phyloP scores from a whole-genome alignment of 2,797 vertebrate genomes.

The Cercopithecus petaurista region DNA sequence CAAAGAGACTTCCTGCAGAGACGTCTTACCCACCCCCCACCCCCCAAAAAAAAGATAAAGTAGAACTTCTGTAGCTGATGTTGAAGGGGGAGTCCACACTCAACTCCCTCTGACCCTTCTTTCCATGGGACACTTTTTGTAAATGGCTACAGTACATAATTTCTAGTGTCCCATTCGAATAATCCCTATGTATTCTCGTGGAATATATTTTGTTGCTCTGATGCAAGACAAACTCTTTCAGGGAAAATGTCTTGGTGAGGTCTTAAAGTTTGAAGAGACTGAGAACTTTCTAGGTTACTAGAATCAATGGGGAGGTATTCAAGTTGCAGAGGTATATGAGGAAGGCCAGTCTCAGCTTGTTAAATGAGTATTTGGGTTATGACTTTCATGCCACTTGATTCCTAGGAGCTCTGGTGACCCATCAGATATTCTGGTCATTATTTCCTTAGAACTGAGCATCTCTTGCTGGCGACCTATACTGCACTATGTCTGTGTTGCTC shows the following conservation, averaged over 20 bases:
- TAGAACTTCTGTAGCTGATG: background rate
- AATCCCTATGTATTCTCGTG: background rate
- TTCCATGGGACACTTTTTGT: background rate
- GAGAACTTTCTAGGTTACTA: background rate
- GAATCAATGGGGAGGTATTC: background rate
- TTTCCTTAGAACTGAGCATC: background rate
- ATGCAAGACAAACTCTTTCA: constrained; percentile 39
- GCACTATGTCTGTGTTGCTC: background rate
- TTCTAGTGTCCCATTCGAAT: background rate
- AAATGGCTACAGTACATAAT: background rate
- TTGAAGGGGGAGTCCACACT: background rate
- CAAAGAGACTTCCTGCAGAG: background rate
- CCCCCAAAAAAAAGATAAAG: background rate
- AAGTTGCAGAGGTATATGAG: background rate
- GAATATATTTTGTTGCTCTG: background rate
- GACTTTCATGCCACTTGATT: background rate
- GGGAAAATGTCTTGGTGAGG: constrained; percentile 37
- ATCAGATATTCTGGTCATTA: background rate
- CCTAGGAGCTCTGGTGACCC: background rate
- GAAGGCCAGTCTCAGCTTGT: background rate
- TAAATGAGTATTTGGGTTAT: background rate
- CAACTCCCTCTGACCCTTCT: background rate
- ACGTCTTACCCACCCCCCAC: background rate
- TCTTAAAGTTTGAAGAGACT: background rate
- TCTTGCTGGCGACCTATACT: background rate